Conservation (phyloP, 2,888 invertebrate genomes). For the Cyclophora albipunctata region DNA sequence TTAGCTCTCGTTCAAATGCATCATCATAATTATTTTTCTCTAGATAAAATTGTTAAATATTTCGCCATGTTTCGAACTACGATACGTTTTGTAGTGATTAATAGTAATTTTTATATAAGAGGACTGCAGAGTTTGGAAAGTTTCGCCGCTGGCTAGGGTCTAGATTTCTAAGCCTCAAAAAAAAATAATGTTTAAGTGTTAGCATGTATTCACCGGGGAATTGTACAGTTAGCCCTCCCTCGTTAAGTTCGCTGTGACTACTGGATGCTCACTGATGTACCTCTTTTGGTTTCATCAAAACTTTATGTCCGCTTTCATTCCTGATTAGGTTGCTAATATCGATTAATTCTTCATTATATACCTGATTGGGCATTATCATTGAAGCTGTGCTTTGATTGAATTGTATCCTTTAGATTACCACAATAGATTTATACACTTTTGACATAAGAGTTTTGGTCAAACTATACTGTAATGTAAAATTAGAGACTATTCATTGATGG, state of each 20-base stretch:
- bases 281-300: conserved; percentile 63
- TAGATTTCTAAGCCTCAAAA: conserved; percentile 68
- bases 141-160: conserved; percentile 66
- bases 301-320: conserved; percentile 44
- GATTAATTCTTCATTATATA: conserved; percentile 1
- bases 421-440: conserved; percentile 36
- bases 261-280: conserved; percentile 68
- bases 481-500: conserved; percentile 61
- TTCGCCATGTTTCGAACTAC: conserved; percentile 37
- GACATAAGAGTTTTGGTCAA: conserved; percentile 64
- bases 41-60: conserved; percentile 53
- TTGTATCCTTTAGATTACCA: conserved; percentile 47
- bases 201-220: conserved; percentile 72
- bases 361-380: conserved; percentile 37
- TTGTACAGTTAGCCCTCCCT: conserved; percentile 76
- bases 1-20: conserved; percentile 29
- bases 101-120: conserved; percentile 43
- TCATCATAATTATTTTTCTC: conserved; percentile 41
- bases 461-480: conserved; percentile 63
- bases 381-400: conserved; percentile 62
- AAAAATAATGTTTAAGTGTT: conserved; percentile 73
- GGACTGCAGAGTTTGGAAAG: conserved; percentile 70
- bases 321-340: conserved; percentile 17
- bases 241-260: conserved; percentile 73
- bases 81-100: conserved; percentile 44